Percentiles rank a stretch among this genome's conserved stretches.
These are phyloP conservation scores for Takifugu bimaculatus DNA, from an alignment of 2,113 vertebrate species.

Conservation along the genomic window DNA sequence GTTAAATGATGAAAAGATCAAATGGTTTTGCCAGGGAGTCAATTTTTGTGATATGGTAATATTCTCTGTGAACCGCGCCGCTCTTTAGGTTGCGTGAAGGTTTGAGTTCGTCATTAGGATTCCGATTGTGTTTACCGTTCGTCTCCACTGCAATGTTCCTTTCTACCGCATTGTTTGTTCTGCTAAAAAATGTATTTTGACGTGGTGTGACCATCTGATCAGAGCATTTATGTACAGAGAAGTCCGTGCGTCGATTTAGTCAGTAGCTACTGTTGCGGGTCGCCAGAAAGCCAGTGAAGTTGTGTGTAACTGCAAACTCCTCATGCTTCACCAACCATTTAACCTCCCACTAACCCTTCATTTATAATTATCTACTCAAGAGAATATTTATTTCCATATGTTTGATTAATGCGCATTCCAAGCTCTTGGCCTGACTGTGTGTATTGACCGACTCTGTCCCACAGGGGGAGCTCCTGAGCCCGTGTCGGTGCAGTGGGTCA, in stretches of 20 bases:
- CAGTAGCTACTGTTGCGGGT: no score
- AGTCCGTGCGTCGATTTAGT: no score
- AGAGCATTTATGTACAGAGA: not conserved
- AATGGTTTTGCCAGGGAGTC: not conserved
- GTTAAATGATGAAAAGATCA: conserved; percentile 17
- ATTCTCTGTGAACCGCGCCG: conserved; percentile 17
- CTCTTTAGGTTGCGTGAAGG: not conserved
- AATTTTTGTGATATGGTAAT: conserved; percentile 7
- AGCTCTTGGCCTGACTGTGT: not conserved
- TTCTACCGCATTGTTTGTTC: not conserved
- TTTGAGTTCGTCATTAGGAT: not conserved
- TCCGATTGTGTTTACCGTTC: no score
- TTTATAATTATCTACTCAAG: no score
- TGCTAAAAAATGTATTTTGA: no score
- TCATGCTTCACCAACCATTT: no score
- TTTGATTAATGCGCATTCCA: no score
- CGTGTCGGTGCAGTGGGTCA: conserved; percentile 92
- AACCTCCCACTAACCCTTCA: no score
- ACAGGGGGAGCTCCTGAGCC: conserved; percentile 96
- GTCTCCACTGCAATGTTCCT: no score
- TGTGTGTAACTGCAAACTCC: no score
- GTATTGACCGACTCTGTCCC: conserved; percentile 18
- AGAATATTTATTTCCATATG: no score
- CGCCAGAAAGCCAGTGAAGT: no score
- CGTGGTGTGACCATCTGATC: not conserved